phyloP scores from a whole-genome alignment of 1,140 invertebrate genomes.

The Neomicropteryx cornuta region DNA sequence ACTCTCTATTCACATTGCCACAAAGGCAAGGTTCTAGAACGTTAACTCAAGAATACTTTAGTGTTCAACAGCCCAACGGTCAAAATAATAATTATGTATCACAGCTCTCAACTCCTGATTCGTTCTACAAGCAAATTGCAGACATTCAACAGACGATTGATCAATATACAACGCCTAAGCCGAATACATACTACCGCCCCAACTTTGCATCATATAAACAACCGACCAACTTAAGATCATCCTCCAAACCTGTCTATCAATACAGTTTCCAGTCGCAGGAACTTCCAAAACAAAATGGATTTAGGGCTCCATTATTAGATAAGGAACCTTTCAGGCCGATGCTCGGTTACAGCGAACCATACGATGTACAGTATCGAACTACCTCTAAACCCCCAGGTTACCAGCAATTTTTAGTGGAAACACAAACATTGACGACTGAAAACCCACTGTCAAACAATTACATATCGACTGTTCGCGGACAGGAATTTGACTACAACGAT shows the following conservation, averaged over 20 bases:
- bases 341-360: constrained; percentile 50
- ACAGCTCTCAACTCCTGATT: constrained; percentile 27
- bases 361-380: constrained; percentile 39
- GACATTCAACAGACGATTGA: constrained; percentile 41
- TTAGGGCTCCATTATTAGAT: constrained; percentile 40
- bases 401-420: constrained; percentile 32
- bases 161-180: constrained; percentile 17
- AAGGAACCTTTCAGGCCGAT: constrained; percentile 49
- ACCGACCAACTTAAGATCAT: constrained; percentile 31
- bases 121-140: constrained; percentile 40
- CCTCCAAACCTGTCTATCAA: constrained; percentile 32
- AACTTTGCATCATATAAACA: no score
- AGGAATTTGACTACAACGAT: constrained; percentile 32
- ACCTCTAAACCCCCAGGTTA: constrained; percentile 26
- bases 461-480: constrained; percentile 28
- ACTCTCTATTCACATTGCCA: constrained; percentile 33
- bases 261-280: constrained; percentile 32
- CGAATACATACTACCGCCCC: constrained; percentile 13
- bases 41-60: constrained; percentile 37
- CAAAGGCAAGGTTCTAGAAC: constrained; percentile 38
- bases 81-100: constrained; percentile 26
- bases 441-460: constrained; percentile 31
- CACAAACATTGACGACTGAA: constrained; percentile 31
- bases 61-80: constrained; percentile 31
- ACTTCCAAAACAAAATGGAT: constrained; percentile 29